phyloP scores from a whole-genome alignment of 2,888 invertebrate species.

The Achlya flavicornis region DNA sequence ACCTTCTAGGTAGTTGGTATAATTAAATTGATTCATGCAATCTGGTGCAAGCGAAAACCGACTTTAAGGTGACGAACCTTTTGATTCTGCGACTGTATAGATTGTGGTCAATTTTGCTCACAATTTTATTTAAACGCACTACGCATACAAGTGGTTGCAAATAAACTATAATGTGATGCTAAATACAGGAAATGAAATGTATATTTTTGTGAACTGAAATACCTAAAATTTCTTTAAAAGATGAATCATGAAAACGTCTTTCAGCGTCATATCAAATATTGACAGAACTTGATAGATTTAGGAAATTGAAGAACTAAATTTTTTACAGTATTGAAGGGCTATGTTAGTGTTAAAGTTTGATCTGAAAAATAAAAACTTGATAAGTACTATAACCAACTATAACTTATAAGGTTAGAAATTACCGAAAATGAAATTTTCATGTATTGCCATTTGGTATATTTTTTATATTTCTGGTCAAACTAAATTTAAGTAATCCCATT shows the following conservation, averaged over 20 bases:
- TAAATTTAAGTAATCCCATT: too few species aligned
- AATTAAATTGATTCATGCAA: too few species aligned
- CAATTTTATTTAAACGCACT: background rate
- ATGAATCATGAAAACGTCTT: conserved; percentile 6
- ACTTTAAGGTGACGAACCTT: too few species aligned
- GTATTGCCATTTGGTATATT: too few species aligned
- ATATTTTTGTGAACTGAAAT: conserved; percentile 8
- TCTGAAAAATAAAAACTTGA: background rate
- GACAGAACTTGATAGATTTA: conserved; percentile 2
- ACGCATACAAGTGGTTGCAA: background rate
- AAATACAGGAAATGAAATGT: conserved; percentile 7
- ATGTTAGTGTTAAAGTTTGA: background rate
- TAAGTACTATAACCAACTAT: too few species aligned
- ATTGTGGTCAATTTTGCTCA: background rate
- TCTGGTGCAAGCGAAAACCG: too few species aligned
- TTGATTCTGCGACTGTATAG: background rate
- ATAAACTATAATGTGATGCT: conserved; percentile 9
- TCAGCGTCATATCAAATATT: conserved; percentile 11
- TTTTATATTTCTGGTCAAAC: too few species aligned
- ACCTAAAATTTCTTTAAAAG: conserved; percentile 8
- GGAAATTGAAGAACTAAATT: background rate
- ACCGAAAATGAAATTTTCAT: too few species aligned
- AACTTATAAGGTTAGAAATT: too few species aligned
- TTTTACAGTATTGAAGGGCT: background rate
- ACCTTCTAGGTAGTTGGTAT: too few species aligned